Evolutionary conservation across 2,113 vertebrate species (phyloP).

Genomic region (Sterrhoptilus dennistouni): DNA sequence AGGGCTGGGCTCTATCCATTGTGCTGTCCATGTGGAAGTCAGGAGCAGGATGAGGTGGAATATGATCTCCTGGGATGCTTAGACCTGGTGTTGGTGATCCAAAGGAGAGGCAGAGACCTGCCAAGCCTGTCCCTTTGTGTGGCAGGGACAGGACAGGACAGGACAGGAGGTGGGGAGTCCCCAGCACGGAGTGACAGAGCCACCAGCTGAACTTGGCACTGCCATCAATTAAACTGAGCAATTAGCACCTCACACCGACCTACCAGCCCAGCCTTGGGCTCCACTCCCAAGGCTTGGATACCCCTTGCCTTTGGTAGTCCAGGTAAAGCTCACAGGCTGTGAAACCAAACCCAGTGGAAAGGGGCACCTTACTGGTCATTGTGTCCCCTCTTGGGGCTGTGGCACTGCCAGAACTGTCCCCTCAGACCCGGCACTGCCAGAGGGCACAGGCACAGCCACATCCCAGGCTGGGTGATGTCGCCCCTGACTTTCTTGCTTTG

Average conservation of each 20-base stretch:
- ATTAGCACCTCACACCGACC: background rate
- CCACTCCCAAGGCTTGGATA: background rate
- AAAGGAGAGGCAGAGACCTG: background rate
- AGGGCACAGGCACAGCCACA: too few relatives aligned
- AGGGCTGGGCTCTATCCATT: accelerated
- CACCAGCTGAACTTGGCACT: background rate
- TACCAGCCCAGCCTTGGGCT: background rate
- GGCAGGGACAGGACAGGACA: background rate
- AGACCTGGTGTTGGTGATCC: background rate
- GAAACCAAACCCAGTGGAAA: background rate
- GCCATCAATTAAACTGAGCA: background rate
- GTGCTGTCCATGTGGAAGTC: too few relatives aligned
- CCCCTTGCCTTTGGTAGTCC: background rate
- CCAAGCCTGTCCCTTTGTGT: background rate
- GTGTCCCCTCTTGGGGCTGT: too few relatives aligned
- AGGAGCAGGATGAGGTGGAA: background rate
- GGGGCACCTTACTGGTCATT: background rate
- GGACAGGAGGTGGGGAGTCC: background rate
- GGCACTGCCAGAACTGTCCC: too few relatives aligned
- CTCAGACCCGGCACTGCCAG: too few relatives aligned
- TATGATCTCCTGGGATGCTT: background rate
- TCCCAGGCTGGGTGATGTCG: too few relatives aligned
- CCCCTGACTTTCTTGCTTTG: too few relatives aligned
- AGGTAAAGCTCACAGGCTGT: background rate
- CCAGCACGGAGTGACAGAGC: background rate